phyloP scores from a whole-genome alignment of 1,140 invertebrate species.

The Nautilus pompilius region DNA sequence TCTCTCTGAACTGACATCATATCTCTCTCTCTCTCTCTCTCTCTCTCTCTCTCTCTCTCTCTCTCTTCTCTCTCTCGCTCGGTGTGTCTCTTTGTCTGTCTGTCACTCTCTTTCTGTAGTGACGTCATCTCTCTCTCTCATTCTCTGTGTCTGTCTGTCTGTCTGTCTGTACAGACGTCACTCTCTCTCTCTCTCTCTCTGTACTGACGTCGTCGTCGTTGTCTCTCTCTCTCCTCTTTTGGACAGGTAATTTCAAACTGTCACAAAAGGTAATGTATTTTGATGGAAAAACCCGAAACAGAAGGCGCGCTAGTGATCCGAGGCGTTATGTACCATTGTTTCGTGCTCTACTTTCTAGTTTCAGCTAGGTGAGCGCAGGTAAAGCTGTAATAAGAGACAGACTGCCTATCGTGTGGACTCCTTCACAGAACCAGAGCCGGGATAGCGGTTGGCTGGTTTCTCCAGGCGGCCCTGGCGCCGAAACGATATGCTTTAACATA shows the following conservation, averaged over 20 bases:
- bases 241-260: not conserved
- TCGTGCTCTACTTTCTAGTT: not conserved
- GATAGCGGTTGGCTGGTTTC: no score
- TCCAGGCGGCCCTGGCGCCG: no score
- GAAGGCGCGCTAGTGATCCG: not conserved
- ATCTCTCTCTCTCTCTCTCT: slow-evolving; percentile 11
- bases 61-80: not conserved
- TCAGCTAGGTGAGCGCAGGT: not conserved
- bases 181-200: slow-evolving; percentile 8
- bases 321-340: not conserved
- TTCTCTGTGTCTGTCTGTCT: slow-evolving; percentile 5
- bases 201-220: not conserved
- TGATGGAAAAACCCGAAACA: not conserved
- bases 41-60: slow-evolving; percentile 5
- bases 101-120: slow-evolving; percentile 9
- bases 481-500: no score
- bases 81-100: slow-evolving; percentile 6
- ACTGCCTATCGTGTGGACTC: not conserved
- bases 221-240: slow-evolving; percentile 9
- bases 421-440: no score
- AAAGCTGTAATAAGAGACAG: not conserved
- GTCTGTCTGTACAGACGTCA: slow-evolving; percentile 6
- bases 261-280: not conserved
- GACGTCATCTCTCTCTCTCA: slow-evolving; percentile 6
- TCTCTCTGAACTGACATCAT: not conserved